These are phyloP conservation scores for Cataglyphis altisquamis DNA, from an alignment of 2,888 invertebrate species.

Conservation along the genomic window DNA sequence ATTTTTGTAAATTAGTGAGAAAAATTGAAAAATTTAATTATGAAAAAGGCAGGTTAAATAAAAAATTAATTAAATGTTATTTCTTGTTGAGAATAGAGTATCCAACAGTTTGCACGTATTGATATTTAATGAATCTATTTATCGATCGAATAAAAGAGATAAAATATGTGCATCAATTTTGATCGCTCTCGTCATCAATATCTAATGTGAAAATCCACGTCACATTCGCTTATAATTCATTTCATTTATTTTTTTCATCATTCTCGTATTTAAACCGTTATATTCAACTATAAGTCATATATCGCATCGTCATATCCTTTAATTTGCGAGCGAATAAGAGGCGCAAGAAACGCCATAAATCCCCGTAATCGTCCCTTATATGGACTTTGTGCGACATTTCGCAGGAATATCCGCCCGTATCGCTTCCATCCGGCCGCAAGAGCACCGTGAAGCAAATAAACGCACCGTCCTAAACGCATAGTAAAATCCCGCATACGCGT, in stretches of 20 bases:
- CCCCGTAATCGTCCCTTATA: conserved; percentile 31
- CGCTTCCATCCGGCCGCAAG: conserved; percentile 4
- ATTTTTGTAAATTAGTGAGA: not conserved
- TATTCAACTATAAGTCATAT: not conserved
- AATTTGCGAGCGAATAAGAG: conserved; percentile 35
- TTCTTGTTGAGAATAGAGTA: too few species aligned
- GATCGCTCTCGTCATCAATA: not conserved
- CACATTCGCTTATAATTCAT: not conserved
- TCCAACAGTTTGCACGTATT: not conserved
- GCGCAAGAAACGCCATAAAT: conserved; percentile 34
- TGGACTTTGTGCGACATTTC: conserved; percentile 38
- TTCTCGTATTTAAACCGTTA: not conserved
- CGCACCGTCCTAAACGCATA: conserved; percentile 35
- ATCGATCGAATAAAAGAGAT: not conserved
- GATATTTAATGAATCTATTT: not conserved
- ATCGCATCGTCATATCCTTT: not conserved
- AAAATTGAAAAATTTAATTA: not conserved
- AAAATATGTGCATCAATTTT: not conserved
- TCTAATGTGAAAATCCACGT: not conserved
- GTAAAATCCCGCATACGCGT: conserved; percentile 25
- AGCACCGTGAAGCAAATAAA: conserved; percentile 48
- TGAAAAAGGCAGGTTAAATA: not conserved
- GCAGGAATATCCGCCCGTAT: conserved; percentile 31
- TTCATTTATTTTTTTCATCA: not conserved
- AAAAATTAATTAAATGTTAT: not conserved